Evolutionary conservation across 2,797 vertebrate species (phyloP), one percentile per base, ranked within the genome.

Genomic region (Erithacus rubecula): DNA sequence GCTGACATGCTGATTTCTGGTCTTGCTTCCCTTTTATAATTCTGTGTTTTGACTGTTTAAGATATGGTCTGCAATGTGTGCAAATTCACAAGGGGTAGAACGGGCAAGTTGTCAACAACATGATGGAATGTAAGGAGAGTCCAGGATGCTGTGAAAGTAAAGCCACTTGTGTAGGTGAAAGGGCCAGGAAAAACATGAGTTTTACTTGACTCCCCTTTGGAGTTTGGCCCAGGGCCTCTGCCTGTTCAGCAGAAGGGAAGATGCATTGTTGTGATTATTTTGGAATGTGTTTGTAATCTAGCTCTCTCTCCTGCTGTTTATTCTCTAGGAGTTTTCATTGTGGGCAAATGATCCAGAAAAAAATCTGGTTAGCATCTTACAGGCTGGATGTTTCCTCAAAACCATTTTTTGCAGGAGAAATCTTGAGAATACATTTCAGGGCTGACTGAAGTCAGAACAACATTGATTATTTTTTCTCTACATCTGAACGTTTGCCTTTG

Each of bases 271-370:
- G 21, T 78, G 39, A 32, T 81, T 78, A 69, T 86, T 93, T 70
- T 84, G 41, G 30, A 49, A 37, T 30, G 30, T 0, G 0, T 84
- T 87, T 91, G 51, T 41, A 69, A 64, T 60, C 29, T 71, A 6
- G 15, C 10, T 55, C 9, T 88, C 15, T 82, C 32, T 88, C 32
- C 36, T 37, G 22, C 24, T 93, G 39, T 36, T 83, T 62, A 13
- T 80, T 90, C 24, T 87, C 53, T 43, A 46, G 46, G 58, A 68
- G 17, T 46, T 76, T 87, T 87, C 26, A 19, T 15, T 83, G 67
- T 71, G 37, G 30, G 16, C 15, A 90, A 65, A 90, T 59, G n/a
- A 92, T 84, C 24, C 49, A 79, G 81, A 77, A 88, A 59, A 86
- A 74, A 52, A n/a, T 44, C 39, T 60, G 4, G 6, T 83, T 67